Evolutionary conservation across 2,888 invertebrate genomes (phyloP).

Genomic region (Brachylomia viminalis): DNA sequence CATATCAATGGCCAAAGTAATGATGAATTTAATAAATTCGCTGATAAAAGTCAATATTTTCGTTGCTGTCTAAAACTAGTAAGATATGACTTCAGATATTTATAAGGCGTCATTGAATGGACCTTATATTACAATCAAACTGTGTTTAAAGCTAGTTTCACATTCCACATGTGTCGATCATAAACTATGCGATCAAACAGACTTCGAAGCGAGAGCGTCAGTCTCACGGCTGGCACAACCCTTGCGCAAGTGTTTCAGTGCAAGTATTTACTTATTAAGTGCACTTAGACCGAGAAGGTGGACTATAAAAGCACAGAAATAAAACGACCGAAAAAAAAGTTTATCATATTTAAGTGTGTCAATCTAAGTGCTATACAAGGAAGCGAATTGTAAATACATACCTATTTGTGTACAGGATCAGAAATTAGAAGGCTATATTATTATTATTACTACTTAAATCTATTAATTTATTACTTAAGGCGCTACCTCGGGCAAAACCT

Average conservation of each 20-base stretch:
- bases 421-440: background rate
- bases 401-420: background rate
- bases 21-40: constrained; percentile 2
- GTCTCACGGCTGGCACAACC: background rate
- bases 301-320: background rate
- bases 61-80: background rate
- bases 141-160: background rate
- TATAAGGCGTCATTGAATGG: background rate
- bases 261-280: background rate
- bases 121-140: background rate
- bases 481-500: background rate
- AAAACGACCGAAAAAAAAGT: background rate
- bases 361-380: background rate
- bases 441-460: background rate
- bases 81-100: background rate
- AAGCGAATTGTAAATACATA: background rate
- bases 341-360: background rate
- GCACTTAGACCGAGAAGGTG: background rate
- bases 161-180: background rate
- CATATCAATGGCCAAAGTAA: constrained; percentile 15
- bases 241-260: background rate
- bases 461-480: background rate
- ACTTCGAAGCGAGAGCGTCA: background rate
- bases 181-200: background rate
- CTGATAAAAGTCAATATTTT: background rate